Evolutionary conservation across 2,888 invertebrate genomes (phyloP).

Genomic region (Drosophila bunnanda): DNA sequence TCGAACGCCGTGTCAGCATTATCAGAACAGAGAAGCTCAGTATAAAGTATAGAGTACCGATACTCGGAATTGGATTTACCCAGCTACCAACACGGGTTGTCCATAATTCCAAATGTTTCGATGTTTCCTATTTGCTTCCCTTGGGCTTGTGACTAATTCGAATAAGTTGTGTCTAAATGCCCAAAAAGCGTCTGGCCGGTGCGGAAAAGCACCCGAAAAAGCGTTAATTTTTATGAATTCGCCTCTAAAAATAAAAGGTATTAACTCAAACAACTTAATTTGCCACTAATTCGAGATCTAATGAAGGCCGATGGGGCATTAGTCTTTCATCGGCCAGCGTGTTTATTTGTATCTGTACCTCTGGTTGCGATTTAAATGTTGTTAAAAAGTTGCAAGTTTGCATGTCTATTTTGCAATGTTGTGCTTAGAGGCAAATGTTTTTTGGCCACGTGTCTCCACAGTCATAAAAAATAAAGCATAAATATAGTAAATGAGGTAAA

Average conservation of each 20-base stretch:
- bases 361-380: constrained; percentile 49
- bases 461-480: neutral
- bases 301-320: constrained; percentile 44
- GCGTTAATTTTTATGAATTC: constrained; percentile 48
- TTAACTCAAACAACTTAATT: constrained; percentile 40
- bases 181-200: constrained; percentile 15
- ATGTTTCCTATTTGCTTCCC: constrained; percentile 21
- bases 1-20: constrained; percentile 40
- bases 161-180: constrained; percentile 24
- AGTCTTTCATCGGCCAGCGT: constrained; percentile 29
- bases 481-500: neutral
- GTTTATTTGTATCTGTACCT: constrained; percentile 24
- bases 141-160: constrained; percentile 40
- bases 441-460: constrained; percentile 25
- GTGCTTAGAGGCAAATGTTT: constrained; percentile 20
- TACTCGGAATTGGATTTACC: constrained; percentile 38
- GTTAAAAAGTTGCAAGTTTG: constrained; percentile 42
- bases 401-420: constrained; percentile 29
- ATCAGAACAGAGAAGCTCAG: constrained; percentile 32
- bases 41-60: neutral
- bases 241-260: constrained; percentile 29
- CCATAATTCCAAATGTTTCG: constrained; percentile 37
- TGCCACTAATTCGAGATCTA: constrained; percentile 48
- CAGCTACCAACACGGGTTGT: constrained; percentile 18
- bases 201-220: constrained; percentile 49